Evolutionary conservation across 2,113 vertebrate species (phyloP).

Genomic region (Acanthochromis polyacanthus): DNA sequence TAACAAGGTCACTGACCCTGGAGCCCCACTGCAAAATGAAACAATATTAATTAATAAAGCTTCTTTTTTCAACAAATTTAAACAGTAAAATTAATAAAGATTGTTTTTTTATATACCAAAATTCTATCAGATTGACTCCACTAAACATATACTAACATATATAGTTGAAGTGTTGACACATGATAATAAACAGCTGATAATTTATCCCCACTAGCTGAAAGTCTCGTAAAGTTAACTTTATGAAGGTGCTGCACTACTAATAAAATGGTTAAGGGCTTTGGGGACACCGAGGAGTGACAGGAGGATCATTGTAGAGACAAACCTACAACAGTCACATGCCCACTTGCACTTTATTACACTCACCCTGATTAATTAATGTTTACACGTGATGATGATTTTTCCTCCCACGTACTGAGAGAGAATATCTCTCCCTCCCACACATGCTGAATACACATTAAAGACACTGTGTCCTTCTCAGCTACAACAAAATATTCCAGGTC

Average conservation of each 20-base stretch:
- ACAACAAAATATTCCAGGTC: background rate
- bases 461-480: background rate
- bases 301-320: too few species aligned
- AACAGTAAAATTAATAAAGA: too few species aligned
- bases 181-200: background rate
- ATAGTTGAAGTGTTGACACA: background rate
- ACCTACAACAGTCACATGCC: background rate
- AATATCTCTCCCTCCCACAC: background rate
- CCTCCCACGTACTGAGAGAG: constrained; percentile 2
- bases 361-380: constrained; percentile 22
- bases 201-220: background rate
- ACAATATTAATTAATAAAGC: too few species aligned
- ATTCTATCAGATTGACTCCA: background rate
- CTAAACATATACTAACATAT: background rate
- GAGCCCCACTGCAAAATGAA: background rate
- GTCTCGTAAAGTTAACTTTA: background rate
- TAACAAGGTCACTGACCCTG: background rate
- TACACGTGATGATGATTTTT: constrained; percentile 23
- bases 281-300: background rate
- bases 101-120: background rate
- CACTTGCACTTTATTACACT: background rate
- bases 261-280: background rate
- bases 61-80: too few species aligned
- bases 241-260: too few species aligned
- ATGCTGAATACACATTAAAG: background rate